These are phyloP conservation scores for Teleogryllus oceanicus DNA, from an alignment of 2,888 invertebrate species.

Conservation along the genomic window DNA sequence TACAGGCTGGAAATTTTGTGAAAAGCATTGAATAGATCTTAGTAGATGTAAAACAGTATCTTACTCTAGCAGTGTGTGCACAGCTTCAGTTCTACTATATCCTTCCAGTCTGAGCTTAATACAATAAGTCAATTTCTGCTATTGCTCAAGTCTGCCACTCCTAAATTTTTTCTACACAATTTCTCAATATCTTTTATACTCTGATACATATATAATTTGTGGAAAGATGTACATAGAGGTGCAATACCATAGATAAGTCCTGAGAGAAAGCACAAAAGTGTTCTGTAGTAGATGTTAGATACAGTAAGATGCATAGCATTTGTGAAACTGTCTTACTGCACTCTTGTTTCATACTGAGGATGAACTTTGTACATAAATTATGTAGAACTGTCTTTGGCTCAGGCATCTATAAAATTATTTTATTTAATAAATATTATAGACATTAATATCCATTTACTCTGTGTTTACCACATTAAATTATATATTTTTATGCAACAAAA, in stretches of 20 bases:
- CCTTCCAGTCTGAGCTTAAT: constrained; percentile 10
- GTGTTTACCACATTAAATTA: background rate
- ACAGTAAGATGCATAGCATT: background rate
- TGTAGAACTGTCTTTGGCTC: background rate
- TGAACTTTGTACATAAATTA: background rate
- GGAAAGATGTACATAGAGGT: background rate
- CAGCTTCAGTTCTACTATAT: background rate
- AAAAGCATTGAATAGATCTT: background rate
- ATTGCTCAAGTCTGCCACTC: constrained; percentile 1
- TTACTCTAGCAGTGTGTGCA: constrained; percentile 18
- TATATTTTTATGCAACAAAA: constrained; percentile 18
- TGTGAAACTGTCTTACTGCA: background rate
- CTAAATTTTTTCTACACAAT: background rate
- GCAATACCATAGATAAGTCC: background rate
- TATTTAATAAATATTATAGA: background rate
- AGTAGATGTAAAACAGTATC: background rate
- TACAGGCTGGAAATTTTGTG: background rate
- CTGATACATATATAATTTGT: background rate
- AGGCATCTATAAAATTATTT: background rate
- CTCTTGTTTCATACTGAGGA: background rate
- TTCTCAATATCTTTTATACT: background rate
- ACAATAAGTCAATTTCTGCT: constrained; percentile 10
- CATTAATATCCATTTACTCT: background rate
- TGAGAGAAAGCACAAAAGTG: background rate
- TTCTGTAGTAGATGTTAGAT: background rate